Evolutionary conservation across 2,113 vertebrate species (phyloP).

Genomic region (Thermophis baileyi): DNA sequence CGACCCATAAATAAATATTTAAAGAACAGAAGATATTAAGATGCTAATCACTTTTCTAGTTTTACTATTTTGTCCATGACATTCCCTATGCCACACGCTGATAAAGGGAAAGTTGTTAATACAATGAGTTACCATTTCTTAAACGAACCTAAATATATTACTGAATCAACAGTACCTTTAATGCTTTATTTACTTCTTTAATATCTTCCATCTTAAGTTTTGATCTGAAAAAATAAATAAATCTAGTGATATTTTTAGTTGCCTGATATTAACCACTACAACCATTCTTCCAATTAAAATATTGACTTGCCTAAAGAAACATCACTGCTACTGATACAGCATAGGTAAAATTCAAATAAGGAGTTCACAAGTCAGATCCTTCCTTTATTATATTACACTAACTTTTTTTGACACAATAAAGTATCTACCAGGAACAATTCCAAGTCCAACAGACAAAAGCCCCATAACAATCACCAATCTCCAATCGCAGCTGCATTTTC

Average conservation of each 20-base stretch:
- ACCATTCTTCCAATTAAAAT: not conserved
- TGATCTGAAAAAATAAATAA: constrained; percentile 72
- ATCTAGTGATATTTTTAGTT: not conserved
- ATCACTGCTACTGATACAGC: not conserved
- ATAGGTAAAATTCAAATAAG: not conserved
- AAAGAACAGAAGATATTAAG: not conserved
- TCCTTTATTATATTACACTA: not conserved
- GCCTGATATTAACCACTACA: not conserved
- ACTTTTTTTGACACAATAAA: not conserved
- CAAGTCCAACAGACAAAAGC: not conserved
- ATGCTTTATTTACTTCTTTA: constrained; percentile 96
- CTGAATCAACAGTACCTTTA: constrained; percentile 79
- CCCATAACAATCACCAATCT: no score
- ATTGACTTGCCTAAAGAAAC: not conserved
- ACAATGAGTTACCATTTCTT: not conserved
- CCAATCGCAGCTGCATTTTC: not conserved
- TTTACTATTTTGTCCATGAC: not conserved
- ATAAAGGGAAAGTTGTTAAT: not conserved
- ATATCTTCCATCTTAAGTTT: constrained; percentile 99
- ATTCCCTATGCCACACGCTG: not conserved
- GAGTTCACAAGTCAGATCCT: not conserved
- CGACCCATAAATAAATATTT: not conserved
- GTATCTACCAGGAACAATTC: not conserved
- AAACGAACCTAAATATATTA: not conserved
- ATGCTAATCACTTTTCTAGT: not conserved